A percentile compares a stretch with the other conserved stretches of the same genome.
Evolutionary conservation across 2,797 vertebrate species (phyloP).

Genomic region (Hirundo rustica): DNA sequence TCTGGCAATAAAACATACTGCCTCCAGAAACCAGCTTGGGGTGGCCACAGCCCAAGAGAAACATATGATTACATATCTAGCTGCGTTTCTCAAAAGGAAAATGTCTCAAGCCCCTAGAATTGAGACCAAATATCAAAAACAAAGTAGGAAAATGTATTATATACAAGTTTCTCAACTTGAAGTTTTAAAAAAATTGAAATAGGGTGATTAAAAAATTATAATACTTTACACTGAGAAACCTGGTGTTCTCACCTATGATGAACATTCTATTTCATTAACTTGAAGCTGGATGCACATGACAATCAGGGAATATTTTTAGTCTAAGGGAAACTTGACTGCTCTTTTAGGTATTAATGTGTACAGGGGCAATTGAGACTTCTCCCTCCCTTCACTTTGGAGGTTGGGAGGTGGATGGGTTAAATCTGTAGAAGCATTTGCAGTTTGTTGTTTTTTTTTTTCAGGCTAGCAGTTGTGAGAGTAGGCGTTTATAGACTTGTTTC

Average conservation of each 20-base stretch:
- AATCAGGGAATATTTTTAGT: neutral
- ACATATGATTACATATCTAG: neutral
- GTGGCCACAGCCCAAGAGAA: neutral
- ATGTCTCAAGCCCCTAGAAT: neutral
- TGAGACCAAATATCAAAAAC: neutral
- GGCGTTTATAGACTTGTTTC: neutral
- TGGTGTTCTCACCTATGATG: neutral
- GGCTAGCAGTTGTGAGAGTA: neutral
- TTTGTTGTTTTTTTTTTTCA: neutral
- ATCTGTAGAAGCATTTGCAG: neutral
- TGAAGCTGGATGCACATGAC: neutral
- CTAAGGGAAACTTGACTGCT: neutral
- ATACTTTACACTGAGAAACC: neutral
- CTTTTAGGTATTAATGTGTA: neutral
- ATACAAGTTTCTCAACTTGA: neutral
- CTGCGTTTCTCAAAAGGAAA: neutral
- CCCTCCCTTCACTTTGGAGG: neutral
- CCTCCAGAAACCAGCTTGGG: neutral
- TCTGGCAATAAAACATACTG: neutral
- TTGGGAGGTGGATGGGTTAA: neutral
- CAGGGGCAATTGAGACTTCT: neutral
- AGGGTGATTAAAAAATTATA: neutral
- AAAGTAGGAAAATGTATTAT: neutral
- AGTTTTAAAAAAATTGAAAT: neutral
- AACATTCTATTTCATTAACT: neutral